Evolutionary conservation across 2,797 vertebrate genomes (phyloP).

Genomic region (Anisognathus igniventris): DNA sequence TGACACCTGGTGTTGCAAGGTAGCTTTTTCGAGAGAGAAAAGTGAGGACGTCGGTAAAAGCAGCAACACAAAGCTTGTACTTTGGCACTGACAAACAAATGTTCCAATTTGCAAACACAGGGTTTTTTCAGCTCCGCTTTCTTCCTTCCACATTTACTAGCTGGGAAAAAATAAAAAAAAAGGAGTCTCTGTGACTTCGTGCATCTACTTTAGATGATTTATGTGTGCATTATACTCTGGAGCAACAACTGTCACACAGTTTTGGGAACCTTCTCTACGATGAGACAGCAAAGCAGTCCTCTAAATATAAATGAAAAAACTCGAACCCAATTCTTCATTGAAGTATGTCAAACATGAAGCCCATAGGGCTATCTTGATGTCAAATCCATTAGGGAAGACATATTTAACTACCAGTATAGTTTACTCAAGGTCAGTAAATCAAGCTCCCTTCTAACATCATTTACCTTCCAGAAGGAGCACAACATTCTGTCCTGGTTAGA

Average conservation of each 20-base stretch:
- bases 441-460: neutral
- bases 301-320: neutral
- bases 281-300: neutral
- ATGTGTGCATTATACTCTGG: no score
- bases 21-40: no score
- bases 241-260: neutral
- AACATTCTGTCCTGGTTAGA: neutral
- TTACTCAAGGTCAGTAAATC: neutral
- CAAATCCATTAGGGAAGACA: neutral
- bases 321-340: rapidly evolving
- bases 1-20: constrained; percentile 42
- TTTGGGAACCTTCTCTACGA: neutral
- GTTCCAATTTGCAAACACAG: neutral
- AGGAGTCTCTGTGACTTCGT: neutral
- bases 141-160: neutral
- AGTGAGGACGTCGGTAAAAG: rapidly evolving
- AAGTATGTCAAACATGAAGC: neutral
- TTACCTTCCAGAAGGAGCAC: neutral
- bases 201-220: neutral
- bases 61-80: neutral
- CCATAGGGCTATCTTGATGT: neutral
- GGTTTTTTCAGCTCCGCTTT: neutral
- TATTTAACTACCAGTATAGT: neutral
- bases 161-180: neutral
- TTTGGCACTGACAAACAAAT: neutral